Base-by-base conservation (phyloP, 2,797 vertebrate genomes). In the Artibeus lituratus region DNA sequence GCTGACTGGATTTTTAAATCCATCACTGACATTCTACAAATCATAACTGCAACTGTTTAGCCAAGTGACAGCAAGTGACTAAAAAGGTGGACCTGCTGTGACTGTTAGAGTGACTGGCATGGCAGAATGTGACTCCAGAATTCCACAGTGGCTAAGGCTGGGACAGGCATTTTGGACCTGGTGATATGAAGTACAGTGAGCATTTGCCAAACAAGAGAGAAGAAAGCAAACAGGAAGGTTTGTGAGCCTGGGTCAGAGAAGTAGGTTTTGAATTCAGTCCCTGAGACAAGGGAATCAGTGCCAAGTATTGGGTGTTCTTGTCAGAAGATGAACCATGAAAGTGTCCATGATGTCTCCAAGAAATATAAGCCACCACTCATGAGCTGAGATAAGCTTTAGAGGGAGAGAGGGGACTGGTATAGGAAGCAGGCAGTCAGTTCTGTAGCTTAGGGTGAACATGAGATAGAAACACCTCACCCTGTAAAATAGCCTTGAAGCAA, bases 1-100 rank as follows among this genome's bases (percentile, higher is more conserved):
- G 24, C 35, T 93, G 51, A 80, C 12, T 85, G 26, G 55, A 29
- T 51, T 90, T 96, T 91, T 59, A n/a, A 83, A 87, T 77, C 53
- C 57, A 35, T 92, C 37, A 49, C 44, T 0, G 0, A 47, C 65
- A 11, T 65, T 39, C 59, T 73, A 47, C 49, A 21, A 59, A 65
- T 9, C 55, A 14, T 37, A 57, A 53, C 21, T 53, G 1, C 12
- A 83, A 8, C n/a, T 70, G 10, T 86, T 88, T 19, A 65, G 73
- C 24, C 26, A 39, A 37, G 10, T 35, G 77, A 44, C 24, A 69
- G 62, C 7, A 3, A 73, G 69, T 12, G n/a, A 70, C 19, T 35
- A 18, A 11, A 69, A 86, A 78, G 35, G 16, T 15, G 10, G 18
- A 0, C 26, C 42, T 74, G 2, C 2, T 80, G 4, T 81, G n/a